Evolutionary conservation across 2,797 vertebrate genomes (phyloP).

Genomic region (Helarctos malayanus): DNA sequence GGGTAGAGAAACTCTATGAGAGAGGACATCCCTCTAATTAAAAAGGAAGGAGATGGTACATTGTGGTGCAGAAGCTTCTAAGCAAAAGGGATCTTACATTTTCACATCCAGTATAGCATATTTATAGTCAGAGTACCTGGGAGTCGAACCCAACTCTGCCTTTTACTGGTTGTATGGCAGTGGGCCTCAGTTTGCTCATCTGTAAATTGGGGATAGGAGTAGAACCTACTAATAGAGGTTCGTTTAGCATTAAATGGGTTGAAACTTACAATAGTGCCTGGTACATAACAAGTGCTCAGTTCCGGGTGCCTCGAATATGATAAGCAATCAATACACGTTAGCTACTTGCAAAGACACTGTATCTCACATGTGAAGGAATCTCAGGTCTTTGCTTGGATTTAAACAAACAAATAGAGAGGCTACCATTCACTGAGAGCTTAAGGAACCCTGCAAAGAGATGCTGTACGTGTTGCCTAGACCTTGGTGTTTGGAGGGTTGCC

Average conservation of each 20-base stretch:
- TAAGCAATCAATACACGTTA: background rate
- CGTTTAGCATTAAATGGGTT: background rate
- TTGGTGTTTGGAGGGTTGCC: background rate
- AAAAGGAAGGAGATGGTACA: background rate
- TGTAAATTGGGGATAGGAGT: background rate
- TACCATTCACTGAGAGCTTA: background rate
- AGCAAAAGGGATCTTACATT: background rate
- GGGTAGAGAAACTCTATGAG: background rate
- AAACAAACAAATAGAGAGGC: background rate
- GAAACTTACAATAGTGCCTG: background rate
- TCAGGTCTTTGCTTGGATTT: background rate
- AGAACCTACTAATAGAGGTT: background rate
- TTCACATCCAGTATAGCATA: rapidly evolving
- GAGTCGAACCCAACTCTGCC: background rate
- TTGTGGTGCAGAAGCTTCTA: background rate
- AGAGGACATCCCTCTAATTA: background rate
- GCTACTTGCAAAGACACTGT: background rate
- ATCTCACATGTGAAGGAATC: background rate
- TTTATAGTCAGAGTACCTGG: background rate
- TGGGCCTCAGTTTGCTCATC: background rate
- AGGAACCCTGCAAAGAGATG: background rate
- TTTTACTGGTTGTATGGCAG: background rate
- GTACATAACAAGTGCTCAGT: background rate
- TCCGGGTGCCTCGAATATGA: background rate
- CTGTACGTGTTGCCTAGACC: background rate